These are phyloP conservation scores for Melinopterus prodromus DNA, from an alignment of 2,888 invertebrate species.

Conservation along the genomic window DNA sequence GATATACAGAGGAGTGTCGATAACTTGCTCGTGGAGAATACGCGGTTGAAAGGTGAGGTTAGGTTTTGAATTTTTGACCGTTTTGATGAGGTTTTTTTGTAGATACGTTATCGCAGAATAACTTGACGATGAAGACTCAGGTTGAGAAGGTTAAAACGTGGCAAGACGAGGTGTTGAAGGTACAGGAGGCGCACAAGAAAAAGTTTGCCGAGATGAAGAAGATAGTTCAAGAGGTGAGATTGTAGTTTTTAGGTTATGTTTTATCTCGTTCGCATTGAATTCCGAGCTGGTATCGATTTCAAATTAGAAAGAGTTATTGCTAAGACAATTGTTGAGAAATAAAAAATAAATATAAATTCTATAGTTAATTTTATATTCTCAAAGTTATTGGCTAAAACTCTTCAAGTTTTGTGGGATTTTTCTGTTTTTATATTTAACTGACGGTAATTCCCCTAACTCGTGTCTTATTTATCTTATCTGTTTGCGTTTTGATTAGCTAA, in stretches of 20 bases:
- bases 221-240: conserved; percentile 10
- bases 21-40: conserved; percentile 51
- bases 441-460: no score
- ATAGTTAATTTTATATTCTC: conserved; percentile 7
- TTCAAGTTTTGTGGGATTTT: no score
- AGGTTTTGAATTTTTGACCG: not conserved
- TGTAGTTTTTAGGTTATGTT: not conserved
- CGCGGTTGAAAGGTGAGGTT: conserved; percentile 48
- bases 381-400: not conserved
- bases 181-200: conserved; percentile 69
- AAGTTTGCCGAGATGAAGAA: conserved; percentile 73
- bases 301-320: no score
- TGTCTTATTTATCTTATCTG: no score
- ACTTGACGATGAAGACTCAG: conserved; percentile 73
- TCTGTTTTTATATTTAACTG: no score
- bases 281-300: no score
- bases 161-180: conserved; percentile 71
- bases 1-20: conserved; percentile 53
- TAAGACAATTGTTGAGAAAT: not conserved
- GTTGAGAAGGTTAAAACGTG: conserved; percentile 68
- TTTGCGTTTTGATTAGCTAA: no score
- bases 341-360: no score
- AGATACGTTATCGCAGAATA: conserved; percentile 72
- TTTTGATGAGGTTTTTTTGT: conserved; percentile 43
- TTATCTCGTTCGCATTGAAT: not conserved